Base-by-base conservation (phyloP, 2,888 invertebrate genomes). In the Patella depressa region DNA sequence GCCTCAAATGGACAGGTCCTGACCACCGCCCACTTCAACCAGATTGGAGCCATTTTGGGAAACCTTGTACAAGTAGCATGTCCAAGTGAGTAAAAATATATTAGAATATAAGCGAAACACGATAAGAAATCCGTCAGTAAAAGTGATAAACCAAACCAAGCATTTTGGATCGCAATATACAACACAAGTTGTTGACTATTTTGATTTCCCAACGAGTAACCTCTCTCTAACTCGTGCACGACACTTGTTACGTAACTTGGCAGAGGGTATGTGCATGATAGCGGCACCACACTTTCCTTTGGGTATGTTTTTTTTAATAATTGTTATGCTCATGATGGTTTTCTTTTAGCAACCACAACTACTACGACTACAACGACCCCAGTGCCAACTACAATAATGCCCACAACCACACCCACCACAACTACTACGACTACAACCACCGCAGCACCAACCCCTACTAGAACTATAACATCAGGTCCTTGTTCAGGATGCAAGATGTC, bases 1-100 rank as follows among this genome's bases (percentile, higher is more conserved):
- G 85, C 87, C 2, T 83, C 84, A 1, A 34, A 74, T 9, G 73
- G 72, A 1, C 82, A 85, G 70, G 81, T 85, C 7, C 74, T 84
- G 11, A 79, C 73, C 45, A 78, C 84, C 3, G 70, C 79, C 1
- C 75, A 79, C n/a, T 85, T 83, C 65, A 65, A 65, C 65, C 65
- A 65, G 24, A 19, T 65, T 65, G 17, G 65, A 12, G 19, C 65
- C 24, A 11, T 65, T 11, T 12, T 65, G 24, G 19, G 19, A 4
- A 65, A 24, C 14, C 24, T 65, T 24, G 24, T 65, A 11, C 65
- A 65, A 19, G 65, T 65, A 5, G 65, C 24, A 0, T 65, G 65
- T 65, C 65, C 65, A 65, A 65, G 65, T 65, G 14, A 65, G 65
- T 65, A 65, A 65, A 65, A 45, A 0, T 7, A 7, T 7, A 5